Percentiles rank a stretch among this genome's conserved stretches.
Conservation (phyloP, 2,888 invertebrate genomes). For the Cremastinae sp. region DNA sequence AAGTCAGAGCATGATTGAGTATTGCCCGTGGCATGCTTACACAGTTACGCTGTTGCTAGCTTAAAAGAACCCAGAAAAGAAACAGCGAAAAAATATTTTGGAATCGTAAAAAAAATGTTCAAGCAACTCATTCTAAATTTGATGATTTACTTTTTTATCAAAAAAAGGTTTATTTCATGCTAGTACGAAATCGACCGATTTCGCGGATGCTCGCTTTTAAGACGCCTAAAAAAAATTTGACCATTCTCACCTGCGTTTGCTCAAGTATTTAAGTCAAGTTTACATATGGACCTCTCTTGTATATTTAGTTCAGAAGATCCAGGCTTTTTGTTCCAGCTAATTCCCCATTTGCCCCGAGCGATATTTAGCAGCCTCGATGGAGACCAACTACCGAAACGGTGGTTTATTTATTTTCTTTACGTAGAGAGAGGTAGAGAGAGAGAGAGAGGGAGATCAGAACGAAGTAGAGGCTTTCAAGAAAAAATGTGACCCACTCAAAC, state of each 20-base stretch:
- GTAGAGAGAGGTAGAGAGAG: constrained; percentile 35
- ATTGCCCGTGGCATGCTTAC: constrained; percentile 66
- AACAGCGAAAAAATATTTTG: constrained; percentile 47
- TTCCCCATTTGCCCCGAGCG: constrained; percentile 65
- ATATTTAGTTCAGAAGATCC: background rate
- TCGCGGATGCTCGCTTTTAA: background rate
- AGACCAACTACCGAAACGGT: constrained; percentile 59
- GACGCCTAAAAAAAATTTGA: background rate
- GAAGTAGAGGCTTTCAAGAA: constrained; percentile 56
- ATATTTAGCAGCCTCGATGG: constrained; percentile 56
- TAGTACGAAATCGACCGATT: constrained; percentile 52
- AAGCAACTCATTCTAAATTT: too few relatives aligned
- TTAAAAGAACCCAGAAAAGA: constrained; percentile 45
- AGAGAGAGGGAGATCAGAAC: constrained; percentile 28
- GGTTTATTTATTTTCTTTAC: constrained; percentile 64
- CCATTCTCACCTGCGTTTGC: constrained; percentile 67
- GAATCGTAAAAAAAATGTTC: constrained; percentile 14
- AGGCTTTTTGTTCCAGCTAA: constrained; percentile 71
- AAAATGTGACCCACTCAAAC: constrained; percentile 54
- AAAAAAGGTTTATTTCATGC: too few relatives aligned
- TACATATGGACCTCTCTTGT: constrained; percentile 57
- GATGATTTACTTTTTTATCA: too few relatives aligned
- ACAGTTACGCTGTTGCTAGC: constrained; percentile 64
- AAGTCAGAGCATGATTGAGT: constrained; percentile 66
- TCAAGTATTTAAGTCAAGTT: constrained; percentile 50